Base-by-base conservation (phyloP, 2,797 vertebrate species). In the Garrulus glandarius region DNA sequence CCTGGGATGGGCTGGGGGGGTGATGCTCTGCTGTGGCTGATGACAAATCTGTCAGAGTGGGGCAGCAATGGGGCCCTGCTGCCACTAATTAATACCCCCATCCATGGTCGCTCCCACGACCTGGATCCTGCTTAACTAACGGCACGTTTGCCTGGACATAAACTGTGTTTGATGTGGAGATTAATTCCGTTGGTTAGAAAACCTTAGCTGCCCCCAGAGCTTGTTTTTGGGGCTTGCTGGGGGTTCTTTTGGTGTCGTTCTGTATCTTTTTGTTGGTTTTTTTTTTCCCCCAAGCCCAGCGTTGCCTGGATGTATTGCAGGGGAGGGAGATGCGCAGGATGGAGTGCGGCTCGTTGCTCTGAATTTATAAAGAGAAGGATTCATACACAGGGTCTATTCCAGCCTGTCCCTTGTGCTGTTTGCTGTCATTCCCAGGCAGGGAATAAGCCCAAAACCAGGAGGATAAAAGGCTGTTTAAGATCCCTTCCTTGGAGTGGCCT, bases 21-120 rank as follows among this genome's bases (percentile, higher is more conserved):
- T 3, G 92, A 57, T 72, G 75, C 55, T 91, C 50, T 53, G 29
- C 67, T 10, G 0, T 91, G 88, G 97, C 97, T 98, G 98, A 98
- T 97, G 98, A 97, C 97, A 97, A 98, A 98, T 95, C 95, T 98
- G 98, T 98, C 97, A 93, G 97, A 59, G 92, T 98, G 98, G 97
- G 98, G 98, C 98, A 97, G 98, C 97, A 97, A 98, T 97, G 94
- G 97, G 98, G 97, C 96, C 97, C 87, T 34, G 87, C 98, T 98
- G 98, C 98, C 98, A 98, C 96, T 97, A 96, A 98, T 99, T 98
- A 98, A 98, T 98, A 97, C 97, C 97, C 97, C 94, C 92, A 91
- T 83, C 92, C n/a, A 4, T 43, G 43, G 83, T 65, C 11, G 64
- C 98, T 98, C 96, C 89, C 7, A 46, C 9, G 97, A 97, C 97